Base-by-base conservation (phyloP, 2,888 invertebrate species). In the Timema cristinae region DNA sequence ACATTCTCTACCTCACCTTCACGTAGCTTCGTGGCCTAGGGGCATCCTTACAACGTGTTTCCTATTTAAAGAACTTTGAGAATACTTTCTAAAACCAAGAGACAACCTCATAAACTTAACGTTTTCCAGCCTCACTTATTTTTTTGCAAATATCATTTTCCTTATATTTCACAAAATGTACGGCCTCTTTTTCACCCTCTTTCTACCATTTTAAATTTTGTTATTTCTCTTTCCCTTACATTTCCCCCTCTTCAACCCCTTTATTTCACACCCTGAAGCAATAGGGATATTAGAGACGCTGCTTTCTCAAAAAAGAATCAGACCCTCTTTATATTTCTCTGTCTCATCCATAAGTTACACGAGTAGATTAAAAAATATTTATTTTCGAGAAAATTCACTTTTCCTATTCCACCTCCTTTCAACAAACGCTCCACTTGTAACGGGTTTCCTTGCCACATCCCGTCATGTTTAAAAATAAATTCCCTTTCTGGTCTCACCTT, bases 61-160 rank as follows among this genome's bases (percentile, higher is more conserved):
- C 32, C 32, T 32, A 32, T 32, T 32, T 32, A 32, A 32, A 32
- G 32, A 32, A 4, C 32, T 32, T 32, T 4, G 32, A 32, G 32
- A 32, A 32, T 32, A 32, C 32, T 32, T 32, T 32, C 32, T 32
- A 32, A 32, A 32, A 32, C 32, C 32, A 32, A 32, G 32, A 32
- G 32, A 32, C 63, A 63, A 63, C 63, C 63, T 63, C 63, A 63
- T 63, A 63, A 63, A 63, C 48, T 63, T 48, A 63, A 48, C 63
- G 63, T 63, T 63, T 63, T 48, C 63, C 63, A 32, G 63, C 63
- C 47, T 32, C 32, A 32, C 32, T 32, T 32, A 2, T 32, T 32
- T 32, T 32, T 32, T 32, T 63, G 32, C 63, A 63, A 63, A 63
- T 63, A 63, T 47, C 63, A 63, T 63, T 63, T 63, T 48, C 48